Percentiles rank a stretch among this genome's conserved stretches.
phyloP scores from a whole-genome alignment of 2,113 vertebrate species.

The Cavia aperea region DNA sequence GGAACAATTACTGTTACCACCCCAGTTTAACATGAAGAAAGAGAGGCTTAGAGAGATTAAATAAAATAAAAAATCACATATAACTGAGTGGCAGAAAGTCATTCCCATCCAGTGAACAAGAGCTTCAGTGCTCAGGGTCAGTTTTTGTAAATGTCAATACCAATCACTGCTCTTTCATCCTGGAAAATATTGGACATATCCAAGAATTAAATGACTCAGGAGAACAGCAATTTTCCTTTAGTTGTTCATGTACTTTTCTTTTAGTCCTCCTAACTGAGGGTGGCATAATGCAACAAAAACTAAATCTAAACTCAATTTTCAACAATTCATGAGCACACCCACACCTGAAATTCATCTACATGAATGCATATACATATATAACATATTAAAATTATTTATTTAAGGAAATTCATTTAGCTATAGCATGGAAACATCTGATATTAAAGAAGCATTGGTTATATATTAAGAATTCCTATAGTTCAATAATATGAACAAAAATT shows the following conservation, averaged over 20 bases:
- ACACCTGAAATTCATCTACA: background rate
- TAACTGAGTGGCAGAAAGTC: background rate
- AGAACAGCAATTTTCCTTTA: background rate
- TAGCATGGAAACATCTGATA: background rate
- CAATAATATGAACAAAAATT: background rate
- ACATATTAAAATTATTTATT: background rate
- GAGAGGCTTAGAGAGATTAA: background rate
- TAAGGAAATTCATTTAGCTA: background rate
- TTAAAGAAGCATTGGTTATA: background rate
- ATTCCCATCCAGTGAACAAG: background rate
- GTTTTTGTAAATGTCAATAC: background rate
- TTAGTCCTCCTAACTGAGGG: background rate
- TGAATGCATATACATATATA: background rate
- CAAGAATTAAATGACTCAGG: slow-evolving; percentile 8
- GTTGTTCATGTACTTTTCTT: background rate
- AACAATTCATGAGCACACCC: background rate
- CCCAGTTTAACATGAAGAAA: background rate
- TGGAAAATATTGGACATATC: background rate
- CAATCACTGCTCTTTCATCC: background rate
- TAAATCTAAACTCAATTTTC: slow-evolving; percentile 17
- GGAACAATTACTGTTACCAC: background rate
- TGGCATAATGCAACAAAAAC: background rate
- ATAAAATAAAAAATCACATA: background rate
- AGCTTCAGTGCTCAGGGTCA: background rate
- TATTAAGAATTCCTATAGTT: background rate